phyloP scores from a whole-genome alignment of 2,888 invertebrate species.

The Trissoscelio sp. region DNA sequence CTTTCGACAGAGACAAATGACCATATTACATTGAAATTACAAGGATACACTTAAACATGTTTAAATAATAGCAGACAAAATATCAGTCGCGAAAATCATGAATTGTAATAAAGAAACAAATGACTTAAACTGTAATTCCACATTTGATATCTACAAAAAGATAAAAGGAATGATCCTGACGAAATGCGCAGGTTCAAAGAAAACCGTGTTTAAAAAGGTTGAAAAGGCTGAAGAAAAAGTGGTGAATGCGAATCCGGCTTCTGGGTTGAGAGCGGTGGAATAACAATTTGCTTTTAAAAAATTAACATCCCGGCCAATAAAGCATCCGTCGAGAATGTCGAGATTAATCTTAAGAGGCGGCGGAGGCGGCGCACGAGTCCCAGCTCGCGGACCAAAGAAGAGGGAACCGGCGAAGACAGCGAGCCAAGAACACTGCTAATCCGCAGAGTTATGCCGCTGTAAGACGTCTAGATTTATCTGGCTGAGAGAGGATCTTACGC shows the following conservation, averaged over 20 bases:
- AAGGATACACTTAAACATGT: too few relatives aligned
- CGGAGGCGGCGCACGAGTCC: slow-evolving; percentile 47
- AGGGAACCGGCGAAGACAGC: slow-evolving; percentile 63
- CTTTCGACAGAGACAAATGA: too few relatives aligned
- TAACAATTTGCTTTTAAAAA: slow-evolving; percentile 67
- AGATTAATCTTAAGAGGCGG: slow-evolving; percentile 65
- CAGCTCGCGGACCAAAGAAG: slow-evolving; percentile 40
- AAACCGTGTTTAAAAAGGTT: slow-evolving; percentile 8
- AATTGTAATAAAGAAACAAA: background rate
- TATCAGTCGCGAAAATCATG: too few relatives aligned
- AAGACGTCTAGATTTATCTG: slow-evolving; percentile 83
- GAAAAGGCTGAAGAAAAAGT: slow-evolving; percentile 17
- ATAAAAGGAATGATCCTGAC: slow-evolving; percentile 16
- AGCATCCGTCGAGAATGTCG: slow-evolving; percentile 58
- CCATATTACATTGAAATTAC: too few relatives aligned
- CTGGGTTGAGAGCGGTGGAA: slow-evolving; percentile 47
- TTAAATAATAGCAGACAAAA: too few relatives aligned
- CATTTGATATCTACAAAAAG: slow-evolving; percentile 3
- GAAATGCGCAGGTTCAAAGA: slow-evolving; percentile 19
- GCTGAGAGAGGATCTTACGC: slow-evolving; percentile 76
- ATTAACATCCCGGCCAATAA: slow-evolving; percentile 66
- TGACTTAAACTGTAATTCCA: background rate
- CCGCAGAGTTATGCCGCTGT: slow-evolving; percentile 81
- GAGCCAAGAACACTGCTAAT: slow-evolving; percentile 79
- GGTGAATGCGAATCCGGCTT: slow-evolving; percentile 45